phyloP scores from a whole-genome alignment of 2,113 vertebrate species.

The Bubo bubo region DNA sequence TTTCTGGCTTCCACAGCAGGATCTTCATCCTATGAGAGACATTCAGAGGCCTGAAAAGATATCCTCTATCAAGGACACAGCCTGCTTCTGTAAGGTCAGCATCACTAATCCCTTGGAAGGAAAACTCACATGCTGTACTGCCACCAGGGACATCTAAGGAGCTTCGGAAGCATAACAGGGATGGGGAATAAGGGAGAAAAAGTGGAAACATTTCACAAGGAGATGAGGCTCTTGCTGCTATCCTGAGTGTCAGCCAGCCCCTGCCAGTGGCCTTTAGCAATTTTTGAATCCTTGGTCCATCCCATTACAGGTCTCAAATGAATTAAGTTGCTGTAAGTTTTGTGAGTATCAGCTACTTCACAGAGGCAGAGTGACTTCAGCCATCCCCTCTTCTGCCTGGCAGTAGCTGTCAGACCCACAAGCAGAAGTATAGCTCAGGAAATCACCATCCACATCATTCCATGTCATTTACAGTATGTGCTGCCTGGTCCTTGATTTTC shows the following conservation, averaged over 20 bases:
- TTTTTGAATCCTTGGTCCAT: not conserved
- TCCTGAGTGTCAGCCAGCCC: not conserved
- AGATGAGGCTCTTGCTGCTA: not conserved
- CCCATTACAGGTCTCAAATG: not conserved
- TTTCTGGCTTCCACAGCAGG: not conserved
- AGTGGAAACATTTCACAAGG: not conserved
- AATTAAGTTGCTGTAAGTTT: not conserved
- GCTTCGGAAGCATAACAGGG: not conserved
- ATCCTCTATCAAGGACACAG: not conserved
- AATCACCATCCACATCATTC: not conserved
- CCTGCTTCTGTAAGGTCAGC: not conserved
- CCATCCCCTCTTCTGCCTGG: not conserved
- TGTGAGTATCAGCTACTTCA: not conserved
- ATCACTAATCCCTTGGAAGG: not conserved
- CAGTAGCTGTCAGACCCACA: not conserved
- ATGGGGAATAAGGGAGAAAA: not conserved
- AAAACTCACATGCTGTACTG: accelerated
- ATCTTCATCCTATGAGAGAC: not conserved
- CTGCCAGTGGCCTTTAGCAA: not conserved
- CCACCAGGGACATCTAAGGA: not conserved
- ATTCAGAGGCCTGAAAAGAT: not conserved
- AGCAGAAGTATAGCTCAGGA: not conserved
- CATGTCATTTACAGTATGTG: not conserved
- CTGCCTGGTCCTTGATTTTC: not conserved
- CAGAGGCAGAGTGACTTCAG: not conserved